Conservation (phyloP, 1,140 invertebrate species). For the Lordiphosa collinella region DNA sequence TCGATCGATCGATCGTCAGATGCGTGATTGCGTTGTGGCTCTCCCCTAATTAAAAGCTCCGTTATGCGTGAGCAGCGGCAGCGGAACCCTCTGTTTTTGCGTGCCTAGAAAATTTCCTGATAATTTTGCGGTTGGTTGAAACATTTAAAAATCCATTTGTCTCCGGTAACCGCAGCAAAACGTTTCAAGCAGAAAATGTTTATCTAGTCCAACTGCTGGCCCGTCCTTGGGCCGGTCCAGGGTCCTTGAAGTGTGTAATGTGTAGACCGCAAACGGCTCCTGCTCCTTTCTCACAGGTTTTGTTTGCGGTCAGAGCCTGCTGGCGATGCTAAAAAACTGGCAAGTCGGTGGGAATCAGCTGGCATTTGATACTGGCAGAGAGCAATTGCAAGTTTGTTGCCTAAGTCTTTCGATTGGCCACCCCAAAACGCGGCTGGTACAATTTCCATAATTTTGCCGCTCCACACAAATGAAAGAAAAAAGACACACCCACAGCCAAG, state of each 20-base stretch:
- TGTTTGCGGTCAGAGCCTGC: slow-evolving; percentile 1
- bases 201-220: slow-evolving; percentile 6
- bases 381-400: slow-evolving; percentile 67
- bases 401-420: slow-evolving; percentile 60
- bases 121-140: slow-evolving; percentile 41
- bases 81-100: slow-evolving; percentile 20
- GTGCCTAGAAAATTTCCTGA: slow-evolving; percentile 36
- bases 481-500: too few relatives aligned
- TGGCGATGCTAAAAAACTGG: slow-evolving; percentile 25
- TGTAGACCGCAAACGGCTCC: slow-evolving; percentile 42
- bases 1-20: slow-evolving; percentile 29
- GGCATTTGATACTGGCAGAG: too few relatives aligned
- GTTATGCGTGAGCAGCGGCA: slow-evolving; percentile 52
- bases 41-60: slow-evolving; percentile 62
- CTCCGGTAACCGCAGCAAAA: slow-evolving; percentile 23
- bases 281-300: slow-evolving; percentile 24
- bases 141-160: slow-evolving; percentile 72
- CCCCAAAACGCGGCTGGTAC: too few relatives aligned
- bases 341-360: too few relatives aligned
- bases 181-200: slow-evolving; percentile 44
- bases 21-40: slow-evolving; percentile 25
- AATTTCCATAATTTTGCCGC: background rate
- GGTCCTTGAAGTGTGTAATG: slow-evolving; percentile 38
- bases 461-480: too few relatives aligned
- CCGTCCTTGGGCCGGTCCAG: too few relatives aligned